Conservation (phyloP, 2,113 vertebrate species). For the Gobiocypris rarus region DNA sequence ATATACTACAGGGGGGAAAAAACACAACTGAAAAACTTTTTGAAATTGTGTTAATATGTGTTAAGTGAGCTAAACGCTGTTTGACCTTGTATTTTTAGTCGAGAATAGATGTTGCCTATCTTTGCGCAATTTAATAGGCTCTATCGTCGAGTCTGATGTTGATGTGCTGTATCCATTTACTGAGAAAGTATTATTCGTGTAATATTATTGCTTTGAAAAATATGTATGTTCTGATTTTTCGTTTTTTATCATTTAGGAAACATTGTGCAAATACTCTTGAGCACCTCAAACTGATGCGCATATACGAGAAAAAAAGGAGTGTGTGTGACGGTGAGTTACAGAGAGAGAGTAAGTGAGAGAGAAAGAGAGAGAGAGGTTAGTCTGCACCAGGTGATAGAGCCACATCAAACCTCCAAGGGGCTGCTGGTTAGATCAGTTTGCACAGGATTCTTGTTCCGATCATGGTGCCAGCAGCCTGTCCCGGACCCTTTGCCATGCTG, state of each 20-base stretch:
- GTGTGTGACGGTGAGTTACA: constrained; percentile 63
- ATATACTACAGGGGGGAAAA: not conserved
- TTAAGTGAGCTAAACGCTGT: not conserved
- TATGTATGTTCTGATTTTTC: constrained; percentile 43
- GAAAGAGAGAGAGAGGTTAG: constrained; percentile 60
- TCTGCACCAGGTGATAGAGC: constrained; percentile 77
- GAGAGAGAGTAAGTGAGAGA: constrained; percentile 64
- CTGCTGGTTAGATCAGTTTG: constrained; percentile 74
- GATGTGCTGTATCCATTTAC: not conserved
- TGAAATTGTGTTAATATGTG: not conserved
- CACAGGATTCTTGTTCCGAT: constrained; percentile 75
- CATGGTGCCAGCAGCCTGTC: constrained; percentile 78
- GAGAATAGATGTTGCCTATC: not conserved
- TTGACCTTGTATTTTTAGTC: not conserved
- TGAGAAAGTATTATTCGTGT: not conserved
- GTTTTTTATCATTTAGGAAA: constrained; percentile 68
- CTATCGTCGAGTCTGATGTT: not conserved
- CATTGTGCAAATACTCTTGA: constrained; percentile 66
- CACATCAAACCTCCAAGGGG: constrained; percentile 80
- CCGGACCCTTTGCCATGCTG: constrained; percentile 80
- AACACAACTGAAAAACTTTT: not conserved
- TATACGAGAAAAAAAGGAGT: constrained; percentile 61
- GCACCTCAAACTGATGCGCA: constrained; percentile 68
- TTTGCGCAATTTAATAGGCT: not conserved
- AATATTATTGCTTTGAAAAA: not conserved